Conservation (phyloP, 2,113 vertebrate genomes). For the Malurus cyaneus region DNA sequence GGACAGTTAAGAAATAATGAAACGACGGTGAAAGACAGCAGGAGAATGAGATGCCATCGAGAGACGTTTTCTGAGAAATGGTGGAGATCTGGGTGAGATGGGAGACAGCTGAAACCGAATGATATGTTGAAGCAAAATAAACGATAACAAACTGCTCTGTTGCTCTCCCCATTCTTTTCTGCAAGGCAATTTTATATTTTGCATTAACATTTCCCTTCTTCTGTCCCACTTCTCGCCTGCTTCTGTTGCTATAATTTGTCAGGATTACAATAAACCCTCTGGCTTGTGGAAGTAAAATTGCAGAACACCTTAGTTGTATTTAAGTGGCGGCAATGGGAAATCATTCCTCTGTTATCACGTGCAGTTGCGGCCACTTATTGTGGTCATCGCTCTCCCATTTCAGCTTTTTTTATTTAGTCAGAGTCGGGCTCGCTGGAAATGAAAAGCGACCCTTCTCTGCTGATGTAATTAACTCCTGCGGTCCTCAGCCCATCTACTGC, state of each 20-base stretch:
- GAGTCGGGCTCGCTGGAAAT: background rate
- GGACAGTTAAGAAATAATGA: slow-evolving; percentile 69
- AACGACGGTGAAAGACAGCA: slow-evolving; percentile 54
- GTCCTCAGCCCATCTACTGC: slow-evolving; percentile 7
- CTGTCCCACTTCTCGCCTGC: slow-evolving; percentile 49
- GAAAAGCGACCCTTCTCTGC: background rate
- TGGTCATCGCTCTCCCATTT: background rate
- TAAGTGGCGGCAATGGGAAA: background rate
- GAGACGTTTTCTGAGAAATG: slow-evolving; percentile 68
- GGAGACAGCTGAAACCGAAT: slow-evolving; percentile 72
- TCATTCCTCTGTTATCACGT: background rate
- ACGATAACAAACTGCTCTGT: slow-evolving; percentile 56
- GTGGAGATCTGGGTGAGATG: slow-evolving; percentile 56
- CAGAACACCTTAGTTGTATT: slow-evolving; percentile 19
- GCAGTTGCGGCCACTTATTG: background rate
- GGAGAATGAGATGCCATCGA: slow-evolving; percentile 68
- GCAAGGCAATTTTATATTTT: slow-evolving; percentile 64
- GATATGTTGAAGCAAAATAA: slow-evolving; percentile 70
- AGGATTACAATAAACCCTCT: slow-evolving; percentile 62
- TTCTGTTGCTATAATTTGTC: slow-evolving; percentile 65
- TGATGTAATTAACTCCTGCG: background rate
- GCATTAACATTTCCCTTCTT: slow-evolving; percentile 57
- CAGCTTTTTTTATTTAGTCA: background rate
- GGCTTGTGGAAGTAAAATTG: slow-evolving; percentile 64
- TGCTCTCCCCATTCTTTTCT: slow-evolving; percentile 44